phyloP scores from a whole-genome alignment of 2,113 vertebrate species.

The Typhlomys cinereus region DNA sequence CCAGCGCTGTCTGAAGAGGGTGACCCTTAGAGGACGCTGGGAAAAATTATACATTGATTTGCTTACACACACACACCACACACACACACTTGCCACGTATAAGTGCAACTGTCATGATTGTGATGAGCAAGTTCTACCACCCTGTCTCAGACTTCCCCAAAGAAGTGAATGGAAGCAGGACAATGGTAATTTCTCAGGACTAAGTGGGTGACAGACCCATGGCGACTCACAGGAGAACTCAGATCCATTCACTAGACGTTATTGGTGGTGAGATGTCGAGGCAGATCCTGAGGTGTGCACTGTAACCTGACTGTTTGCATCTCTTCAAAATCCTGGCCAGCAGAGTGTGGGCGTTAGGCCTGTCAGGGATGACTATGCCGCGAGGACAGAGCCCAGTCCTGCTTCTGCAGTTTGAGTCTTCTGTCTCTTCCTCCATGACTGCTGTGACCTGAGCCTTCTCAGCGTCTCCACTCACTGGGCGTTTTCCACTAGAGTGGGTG shows the following conservation, averaged over 20 bases:
- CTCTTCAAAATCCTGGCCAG: background rate
- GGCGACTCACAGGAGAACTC: background rate
- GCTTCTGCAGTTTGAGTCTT: too few relatives aligned
- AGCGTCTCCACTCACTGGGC: too few relatives aligned
- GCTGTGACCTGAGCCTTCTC: too few relatives aligned
- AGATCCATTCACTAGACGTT: background rate
- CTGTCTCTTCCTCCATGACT: too few relatives aligned
- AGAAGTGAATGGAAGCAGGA: background rate
- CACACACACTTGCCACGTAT: background rate
- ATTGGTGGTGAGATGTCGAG: fast-evolving
- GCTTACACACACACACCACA: background rate
- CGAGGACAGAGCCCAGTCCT: fast-evolving
- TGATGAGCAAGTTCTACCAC: background rate
- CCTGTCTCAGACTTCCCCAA: background rate
- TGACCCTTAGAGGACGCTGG: background rate
- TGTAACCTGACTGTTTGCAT: background rate
- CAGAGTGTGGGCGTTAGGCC: too few relatives aligned
- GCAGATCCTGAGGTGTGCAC: background rate
- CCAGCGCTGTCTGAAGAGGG: background rate
- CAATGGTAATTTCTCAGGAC: background rate
- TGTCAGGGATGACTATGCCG: background rate
- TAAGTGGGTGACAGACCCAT: background rate
- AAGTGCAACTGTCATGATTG: background rate
- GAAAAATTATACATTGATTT: background rate
- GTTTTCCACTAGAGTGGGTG: too few relatives aligned